phyloP scores from a whole-genome alignment of 1,140 invertebrate genomes.

The Pygmarrhopalites habei region DNA sequence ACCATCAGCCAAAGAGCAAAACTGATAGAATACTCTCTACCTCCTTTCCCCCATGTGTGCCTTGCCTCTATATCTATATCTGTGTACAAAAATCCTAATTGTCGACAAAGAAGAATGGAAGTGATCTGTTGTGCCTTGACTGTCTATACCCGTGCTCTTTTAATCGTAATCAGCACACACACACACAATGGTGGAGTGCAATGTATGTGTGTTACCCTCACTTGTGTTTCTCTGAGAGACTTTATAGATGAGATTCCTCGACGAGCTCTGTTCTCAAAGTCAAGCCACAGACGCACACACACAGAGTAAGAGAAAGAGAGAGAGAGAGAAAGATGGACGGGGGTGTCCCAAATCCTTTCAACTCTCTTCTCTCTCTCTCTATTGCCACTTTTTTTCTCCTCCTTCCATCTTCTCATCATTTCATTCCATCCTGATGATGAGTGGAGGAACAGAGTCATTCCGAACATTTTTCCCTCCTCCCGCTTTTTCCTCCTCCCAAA shows the following conservation, averaged over 20 bases:
- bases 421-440: neutral
- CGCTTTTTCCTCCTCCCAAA: neutral
- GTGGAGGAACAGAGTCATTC: neutral
- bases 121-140: slow-evolving; percentile 7
- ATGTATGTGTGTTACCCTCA: too few relatives aligned
- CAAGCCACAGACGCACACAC: neutral
- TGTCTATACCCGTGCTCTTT: slow-evolving; percentile 3
- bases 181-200: too few relatives aligned
- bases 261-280: slow-evolving; percentile 18
- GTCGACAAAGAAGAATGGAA: slow-evolving; percentile 18
- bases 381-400: slow-evolving; percentile 1
- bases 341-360: slow-evolving; percentile 28
- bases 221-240: too few relatives aligned
- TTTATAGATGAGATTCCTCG: slow-evolving; percentile 25
- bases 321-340: too few relatives aligned
- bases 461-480: neutral
- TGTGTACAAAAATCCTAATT: too few relatives aligned
- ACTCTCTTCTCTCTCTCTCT: neutral
- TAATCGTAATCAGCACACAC: slow-evolving; percentile 14
- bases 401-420: neutral
- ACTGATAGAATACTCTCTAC: too few relatives aligned
- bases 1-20: neutral
- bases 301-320: too few relatives aligned
- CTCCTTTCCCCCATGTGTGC: too few relatives aligned
- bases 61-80: too few relatives aligned